Base-by-base conservation (phyloP, 2,113 vertebrate species). In the Parotia lawesii region DNA sequence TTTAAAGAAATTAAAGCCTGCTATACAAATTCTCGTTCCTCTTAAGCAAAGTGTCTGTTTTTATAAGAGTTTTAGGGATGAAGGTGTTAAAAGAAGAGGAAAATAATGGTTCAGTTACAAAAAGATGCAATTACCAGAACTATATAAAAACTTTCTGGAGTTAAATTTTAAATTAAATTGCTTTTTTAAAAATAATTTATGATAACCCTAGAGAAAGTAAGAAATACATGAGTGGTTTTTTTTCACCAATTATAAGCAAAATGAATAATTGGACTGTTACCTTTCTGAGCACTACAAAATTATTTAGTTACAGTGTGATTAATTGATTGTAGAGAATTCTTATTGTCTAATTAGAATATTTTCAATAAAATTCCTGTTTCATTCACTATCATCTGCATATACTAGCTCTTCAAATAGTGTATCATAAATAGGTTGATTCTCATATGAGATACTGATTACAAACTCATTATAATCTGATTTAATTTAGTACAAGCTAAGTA, bases 391-490 rank as follows among this genome's bases (percentile, higher is more conserved):
- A 57, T 79, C 28, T 89, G 9, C 20, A 25, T n/a, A n/a, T 2
- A 64, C 33, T 47, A 90, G 6, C 33, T 70, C 17, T 75, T 92
- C 61, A 90, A 92, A 74, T 45, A 83, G 23, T 37, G 12, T 54
- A 38, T 45, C 11, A 61, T 35, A 56, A 87, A 89, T 19, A 69
- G 8, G 6, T 44, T 87, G 60, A 54, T 91, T 89, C 11, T 92
- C 76, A 71, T 40, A 53, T 57, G 70, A 91, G 70, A 65, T 67
- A 25, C 22, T 45, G 48, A 87, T 94, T 89, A 75, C 38, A 78
- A 81, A 69, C 23, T 67, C 51, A 44, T 47, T 90, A 28, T 44
- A 65, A 85, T 61, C 33, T 89, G 54, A 92, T 92, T 90, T 72
- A 72, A 90, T 95, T 85, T 93, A 0, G 1, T 71, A 61, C n/a